Evolutionary conservation across 2,888 invertebrate species (phyloP).

Genomic region (Phengaris arion): DNA sequence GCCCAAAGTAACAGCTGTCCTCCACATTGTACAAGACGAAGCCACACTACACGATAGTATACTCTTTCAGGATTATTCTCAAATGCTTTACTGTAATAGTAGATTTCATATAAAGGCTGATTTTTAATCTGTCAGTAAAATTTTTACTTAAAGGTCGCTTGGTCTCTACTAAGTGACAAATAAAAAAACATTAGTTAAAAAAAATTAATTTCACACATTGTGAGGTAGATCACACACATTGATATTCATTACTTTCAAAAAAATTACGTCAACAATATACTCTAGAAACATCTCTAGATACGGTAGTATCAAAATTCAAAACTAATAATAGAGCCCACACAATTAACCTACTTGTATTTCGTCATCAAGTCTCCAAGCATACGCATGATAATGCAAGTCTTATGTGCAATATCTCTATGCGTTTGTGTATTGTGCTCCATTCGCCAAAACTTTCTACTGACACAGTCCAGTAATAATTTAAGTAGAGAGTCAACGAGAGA

Average conservation of each 20-base stretch:
- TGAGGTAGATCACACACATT: no score
- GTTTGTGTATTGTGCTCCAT: conserved; percentile 62
- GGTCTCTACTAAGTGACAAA: no score
- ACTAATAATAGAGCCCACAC: conserved; percentile 5
- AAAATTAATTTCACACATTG: no score
- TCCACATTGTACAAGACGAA: conserved; percentile 53
- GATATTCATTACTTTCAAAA: no score
- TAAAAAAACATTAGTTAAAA: no score
- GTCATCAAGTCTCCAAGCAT: conserved; percentile 78
- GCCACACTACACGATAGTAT: conserved; percentile 59
- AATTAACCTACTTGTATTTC: conserved; percentile 69
- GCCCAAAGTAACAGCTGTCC: conserved; percentile 58
- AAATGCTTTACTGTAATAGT: conserved; percentile 55
- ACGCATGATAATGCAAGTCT: conserved; percentile 77
- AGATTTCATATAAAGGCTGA: not conserved
- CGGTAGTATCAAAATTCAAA: no score
- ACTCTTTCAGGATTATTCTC: conserved; percentile 47
- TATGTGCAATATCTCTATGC: conserved; percentile 71
- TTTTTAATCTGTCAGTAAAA: not conserved
- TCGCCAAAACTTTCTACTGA: conserved; percentile 79
- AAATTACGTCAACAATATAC: no score
- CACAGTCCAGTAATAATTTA: conserved; percentile 73
- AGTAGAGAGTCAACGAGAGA: conserved; percentile 71
- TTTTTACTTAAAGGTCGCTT: not conserved
- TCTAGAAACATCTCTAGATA: not conserved